Base-by-base conservation (phyloP, 2,113 vertebrate genomes). In the Seriola aureovittata region DNA sequence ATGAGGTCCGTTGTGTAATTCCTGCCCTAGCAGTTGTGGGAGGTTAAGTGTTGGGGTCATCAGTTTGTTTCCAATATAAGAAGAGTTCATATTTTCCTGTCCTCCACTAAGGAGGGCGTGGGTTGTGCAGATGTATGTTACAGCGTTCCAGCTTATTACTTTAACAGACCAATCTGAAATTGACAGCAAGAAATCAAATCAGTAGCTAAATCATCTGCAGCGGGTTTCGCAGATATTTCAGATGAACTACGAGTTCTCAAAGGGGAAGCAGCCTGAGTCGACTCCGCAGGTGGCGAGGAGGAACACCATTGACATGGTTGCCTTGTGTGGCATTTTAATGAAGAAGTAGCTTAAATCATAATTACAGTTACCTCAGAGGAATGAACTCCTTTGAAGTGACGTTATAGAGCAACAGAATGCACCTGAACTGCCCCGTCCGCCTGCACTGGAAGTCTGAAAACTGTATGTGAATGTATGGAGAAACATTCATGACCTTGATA, bases 301-400 rank as follows among this genome's bases (percentile, higher is more conserved):
- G 36, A n/a, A 34, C 23, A 36, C 25, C 19, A 23, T 12, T 12
- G 21, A 48, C 8, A 0, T 42, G 55, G 9, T 50, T 75, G 64
- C 32, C 13, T 54, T 75, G 4, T 1, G 7, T 52, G 6, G 36
- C 25, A 21, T 71, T 75, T 40, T 13, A 48, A 12, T 48, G 12
- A 66, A 36, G 32, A 17, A 48, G 23, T 6, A 44, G 64, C 57
- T 75, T 17, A 70, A 25, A 21, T 46, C 3, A 14, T 2, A 16
- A 38, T 57, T 38, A 70, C 38, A 63, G 5, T 75, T 44, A 44
- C 62, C 38, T 75, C 64, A 36, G 14, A 25, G 46, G 69, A 62
- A 29, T 52, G 0, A 69, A 69, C 17, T 7, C 13, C 54, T 57
- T 62, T 36, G 14, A 62, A 62, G 34, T 62, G 54, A 57, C n/a